Conservation (phyloP, 2,888 invertebrate species). For the Nasonovia ribisnigri region DNA sequence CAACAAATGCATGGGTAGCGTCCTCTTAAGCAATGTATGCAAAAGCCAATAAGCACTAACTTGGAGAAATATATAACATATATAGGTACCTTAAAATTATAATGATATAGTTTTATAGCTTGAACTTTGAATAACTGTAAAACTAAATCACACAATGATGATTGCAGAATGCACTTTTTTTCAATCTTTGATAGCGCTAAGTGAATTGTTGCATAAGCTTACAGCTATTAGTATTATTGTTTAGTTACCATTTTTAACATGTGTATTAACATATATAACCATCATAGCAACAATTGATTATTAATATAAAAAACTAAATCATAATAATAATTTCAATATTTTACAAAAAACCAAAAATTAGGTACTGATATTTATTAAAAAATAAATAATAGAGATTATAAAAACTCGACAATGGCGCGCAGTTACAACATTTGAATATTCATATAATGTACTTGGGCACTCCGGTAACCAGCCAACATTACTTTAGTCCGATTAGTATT, state of each 20-base stretch:
- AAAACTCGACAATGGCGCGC: neutral
- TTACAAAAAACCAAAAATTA: neutral
- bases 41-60: neutral
- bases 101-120: neutral
- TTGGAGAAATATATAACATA: neutral
- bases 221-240: neutral
- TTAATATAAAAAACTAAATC: neutral
- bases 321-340: neutral
- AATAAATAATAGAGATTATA: neutral
- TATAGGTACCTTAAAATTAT: neutral
- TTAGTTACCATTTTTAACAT: neutral
- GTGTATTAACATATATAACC: neutral
- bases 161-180: neutral
- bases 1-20: no score
- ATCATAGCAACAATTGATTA: neutral
- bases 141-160: neutral
- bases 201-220: neutral
- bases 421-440: constrained; percentile 20
- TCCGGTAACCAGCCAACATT: neutral
- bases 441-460: neutral
- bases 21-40: no score
- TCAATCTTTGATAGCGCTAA: neutral
- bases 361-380: neutral
- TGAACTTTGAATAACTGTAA: neutral
- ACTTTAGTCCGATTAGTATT: constrained; percentile 13